Evolutionary conservation across 2,888 invertebrate genomes (phyloP).

Genomic region (Chironomus riparius): DNA sequence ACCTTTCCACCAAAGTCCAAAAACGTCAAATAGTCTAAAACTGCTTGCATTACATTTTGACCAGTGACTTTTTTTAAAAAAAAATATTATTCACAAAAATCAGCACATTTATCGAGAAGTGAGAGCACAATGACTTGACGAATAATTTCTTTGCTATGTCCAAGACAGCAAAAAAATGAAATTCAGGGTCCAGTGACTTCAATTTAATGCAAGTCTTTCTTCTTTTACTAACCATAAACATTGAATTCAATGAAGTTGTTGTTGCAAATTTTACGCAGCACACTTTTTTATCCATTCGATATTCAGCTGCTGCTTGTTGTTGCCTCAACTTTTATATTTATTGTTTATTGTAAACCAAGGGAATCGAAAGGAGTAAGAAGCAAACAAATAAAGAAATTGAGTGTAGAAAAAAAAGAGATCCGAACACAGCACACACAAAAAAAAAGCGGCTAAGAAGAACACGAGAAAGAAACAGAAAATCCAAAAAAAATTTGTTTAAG

Average conservation of each 20-base stretch:
- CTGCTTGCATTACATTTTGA: no score
- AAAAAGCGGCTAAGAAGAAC: background rate
- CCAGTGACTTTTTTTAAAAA: background rate
- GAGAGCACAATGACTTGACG: constrained; percentile 1
- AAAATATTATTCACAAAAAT: background rate
- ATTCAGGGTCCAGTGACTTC: background rate
- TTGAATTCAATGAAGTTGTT: background rate
- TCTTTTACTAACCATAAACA: background rate
- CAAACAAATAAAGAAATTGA: background rate
- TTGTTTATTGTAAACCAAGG: background rate
- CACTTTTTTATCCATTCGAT: background rate
- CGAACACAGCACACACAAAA: background rate
- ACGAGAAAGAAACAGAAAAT: background rate
- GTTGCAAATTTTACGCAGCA: background rate
- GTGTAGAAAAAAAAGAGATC: background rate
- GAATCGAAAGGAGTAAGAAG: background rate
- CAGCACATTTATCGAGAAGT: background rate
- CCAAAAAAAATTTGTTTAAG: background rate
- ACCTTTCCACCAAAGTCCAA: no score
- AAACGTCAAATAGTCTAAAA: no score
- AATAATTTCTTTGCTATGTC: background rate
- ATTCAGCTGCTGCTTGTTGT: background rate
- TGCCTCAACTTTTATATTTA: background rate
- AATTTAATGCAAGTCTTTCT: background rate
- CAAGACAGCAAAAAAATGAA: background rate